Evolutionary conservation across 2,113 vertebrate genomes (phyloP), one percentile per base, ranked within the genome.

Genomic region (Benitochromis conjunctus): DNA sequence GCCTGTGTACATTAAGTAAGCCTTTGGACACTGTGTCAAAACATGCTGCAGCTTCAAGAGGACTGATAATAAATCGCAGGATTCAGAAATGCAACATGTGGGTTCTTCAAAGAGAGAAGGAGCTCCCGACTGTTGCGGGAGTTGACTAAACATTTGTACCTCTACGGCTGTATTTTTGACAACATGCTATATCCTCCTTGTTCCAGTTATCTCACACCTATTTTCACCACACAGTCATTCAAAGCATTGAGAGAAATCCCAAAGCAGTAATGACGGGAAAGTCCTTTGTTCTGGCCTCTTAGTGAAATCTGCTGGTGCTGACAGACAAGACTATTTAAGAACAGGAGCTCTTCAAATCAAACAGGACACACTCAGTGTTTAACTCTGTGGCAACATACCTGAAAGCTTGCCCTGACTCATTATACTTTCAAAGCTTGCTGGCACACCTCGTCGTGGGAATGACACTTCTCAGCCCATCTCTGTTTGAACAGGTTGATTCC

Each of bases 401-500:
- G 38, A 62, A 86, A 90, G 86, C 93, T 88, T 93, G 94, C 88
- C 86, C 88, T 94, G 94, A 95, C 94, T 96, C 94, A 96, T 95
- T 89, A 88, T 55, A 89, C 91, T 89, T 87, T 93, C 76, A 93
- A 92, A 95, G 92, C 89, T 58, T 2, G 69, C 81, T 80, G 94
- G 88, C 93, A 91, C 94, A 92, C 94, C 94, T 94, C 78, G 87
- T 89, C 93, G 91, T 95, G 96, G 95, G 94, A 96, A 95, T 94
- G 88, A 92, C 94, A 94, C 94, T 92, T 95, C 90, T 92, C 85
- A 93, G 83, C 90, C 90, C 93, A 92, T 89, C 86, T 93, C 82
- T 93, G 91, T 95, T 94, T 96, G 88, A 91, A 94, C 94, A 94
- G 83, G 89, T 92, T 94, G 60, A 92, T 92, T 92, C 91, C 92